Evolutionary conservation across 2,888 invertebrate species (phyloP).

Genomic region (Leucophenga maculata): DNA sequence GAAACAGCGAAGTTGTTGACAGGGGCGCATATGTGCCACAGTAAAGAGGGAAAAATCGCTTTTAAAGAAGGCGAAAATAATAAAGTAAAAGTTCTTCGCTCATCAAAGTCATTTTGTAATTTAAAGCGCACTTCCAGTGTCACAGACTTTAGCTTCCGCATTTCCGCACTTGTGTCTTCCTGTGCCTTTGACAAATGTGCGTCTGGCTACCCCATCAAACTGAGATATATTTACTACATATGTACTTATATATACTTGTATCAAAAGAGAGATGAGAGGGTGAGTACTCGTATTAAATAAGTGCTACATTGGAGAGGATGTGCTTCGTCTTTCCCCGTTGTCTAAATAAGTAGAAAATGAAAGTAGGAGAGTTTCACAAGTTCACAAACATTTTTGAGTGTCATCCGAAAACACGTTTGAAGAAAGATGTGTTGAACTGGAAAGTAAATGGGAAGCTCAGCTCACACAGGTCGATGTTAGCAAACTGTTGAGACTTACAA

Average conservation of each 20-base stretch:
- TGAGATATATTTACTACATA: not conserved
- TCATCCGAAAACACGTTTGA: slow-evolving; percentile 5
- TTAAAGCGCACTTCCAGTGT: slow-evolving; percentile 27
- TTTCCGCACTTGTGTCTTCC: slow-evolving; percentile 3
- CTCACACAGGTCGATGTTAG: slow-evolving; percentile 22
- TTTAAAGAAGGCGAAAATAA: too few species aligned
- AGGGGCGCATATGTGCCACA: too few species aligned
- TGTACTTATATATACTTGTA: slow-evolving; percentile 39
- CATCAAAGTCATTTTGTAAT: slow-evolving; percentile 27
- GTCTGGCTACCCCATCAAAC: not conserved
- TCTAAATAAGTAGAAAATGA: slow-evolving; percentile 12
- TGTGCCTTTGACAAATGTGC: slow-evolving; percentile 12
- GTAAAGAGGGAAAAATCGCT: too few species aligned
- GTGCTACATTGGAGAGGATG: slow-evolving; percentile 58
- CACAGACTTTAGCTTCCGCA: slow-evolving; percentile 20
- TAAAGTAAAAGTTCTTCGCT: not conserved
- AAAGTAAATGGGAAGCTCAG: not conserved
- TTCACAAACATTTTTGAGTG: slow-evolving; percentile 24
- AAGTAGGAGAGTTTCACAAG: slow-evolving; percentile 21
- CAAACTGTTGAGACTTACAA: too few species aligned
- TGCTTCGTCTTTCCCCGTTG: slow-evolving; percentile 46
- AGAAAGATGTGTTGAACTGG: not conserved
- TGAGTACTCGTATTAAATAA: slow-evolving; percentile 36
- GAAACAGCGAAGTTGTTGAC: not conserved
- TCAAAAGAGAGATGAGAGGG: not conserved